Evolutionary conservation across 2,888 invertebrate species (phyloP).

Genomic region (Dryocosmus kuriphilus): DNA sequence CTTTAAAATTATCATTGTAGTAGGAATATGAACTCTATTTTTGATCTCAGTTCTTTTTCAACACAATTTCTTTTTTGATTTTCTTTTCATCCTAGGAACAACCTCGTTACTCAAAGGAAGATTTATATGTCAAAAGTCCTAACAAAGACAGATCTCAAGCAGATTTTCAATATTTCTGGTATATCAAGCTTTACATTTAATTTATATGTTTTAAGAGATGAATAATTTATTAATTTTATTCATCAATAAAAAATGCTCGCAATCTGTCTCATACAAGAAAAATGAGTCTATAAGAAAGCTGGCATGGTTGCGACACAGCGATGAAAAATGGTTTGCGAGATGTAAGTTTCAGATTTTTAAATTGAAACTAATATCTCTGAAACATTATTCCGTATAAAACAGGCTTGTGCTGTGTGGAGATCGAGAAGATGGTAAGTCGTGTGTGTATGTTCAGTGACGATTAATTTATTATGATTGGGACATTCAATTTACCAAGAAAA

Average conservation of each 20-base stretch:
- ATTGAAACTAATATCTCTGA: constrained; percentile 69
- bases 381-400: constrained; percentile 74
- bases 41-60: neutral
- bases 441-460: constrained; percentile 56
- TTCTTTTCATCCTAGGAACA: neutral
- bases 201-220: neutral
- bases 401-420: constrained; percentile 70
- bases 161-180: neutral
- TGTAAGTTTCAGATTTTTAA: constrained; percentile 43
- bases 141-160: constrained; percentile 39
- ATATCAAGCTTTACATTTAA: neutral
- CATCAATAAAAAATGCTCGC: constrained; percentile 37
- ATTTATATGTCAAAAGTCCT: neutral
- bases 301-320: constrained; percentile 18
- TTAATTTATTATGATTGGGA: constrained; percentile 70
- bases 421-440: constrained; percentile 52
- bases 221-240: neutral
- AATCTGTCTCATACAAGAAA: constrained; percentile 36
- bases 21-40: constrained; percentile 8
- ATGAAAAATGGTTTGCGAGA: constrained; percentile 32
- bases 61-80: neutral
- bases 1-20: constrained; percentile 31
- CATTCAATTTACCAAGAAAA: constrained; percentile 78
- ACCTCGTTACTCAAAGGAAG: constrained; percentile 37
- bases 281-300: constrained; percentile 35